A percentile compares a stretch with the other conserved stretches of the same genome.
phyloP scores from a whole-genome alignment of 2,888 invertebrate species.

The Nesidiocoris tenuis region DNA sequence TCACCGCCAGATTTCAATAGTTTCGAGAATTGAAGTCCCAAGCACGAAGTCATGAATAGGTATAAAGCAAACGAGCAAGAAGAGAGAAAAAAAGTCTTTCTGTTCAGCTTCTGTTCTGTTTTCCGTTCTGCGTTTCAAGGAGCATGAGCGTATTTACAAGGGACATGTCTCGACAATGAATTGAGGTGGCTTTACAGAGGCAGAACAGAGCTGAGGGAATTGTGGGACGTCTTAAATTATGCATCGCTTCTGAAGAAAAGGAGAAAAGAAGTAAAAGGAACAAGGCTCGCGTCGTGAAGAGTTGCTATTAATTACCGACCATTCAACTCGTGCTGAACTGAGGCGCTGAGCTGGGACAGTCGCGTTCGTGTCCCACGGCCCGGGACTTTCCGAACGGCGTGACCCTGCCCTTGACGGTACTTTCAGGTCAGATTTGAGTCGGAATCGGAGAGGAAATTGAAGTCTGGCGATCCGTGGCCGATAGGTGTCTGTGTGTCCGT shows the following conservation, averaged over 20 bases:
- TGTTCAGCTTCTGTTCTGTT: background rate
- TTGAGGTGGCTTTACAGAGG: constrained; percentile 2
- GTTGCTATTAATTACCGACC: constrained; percentile 26
- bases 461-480: too few relatives aligned
- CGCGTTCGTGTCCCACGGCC: constrained; percentile 19
- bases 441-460: too few relatives aligned
- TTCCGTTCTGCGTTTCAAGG: background rate
- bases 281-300: constrained; percentile 16
- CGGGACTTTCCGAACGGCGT: background rate
- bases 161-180: constrained; percentile 23
- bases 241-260: constrained; percentile 11
- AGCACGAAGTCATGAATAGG: constrained; percentile 26
- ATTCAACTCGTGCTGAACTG: constrained; percentile 13
- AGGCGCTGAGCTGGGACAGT: background rate
- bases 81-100: background rate
- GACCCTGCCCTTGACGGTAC: background rate
- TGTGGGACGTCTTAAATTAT: constrained; percentile 13
- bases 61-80: constrained; percentile 1
- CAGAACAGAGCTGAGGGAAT: background rate
- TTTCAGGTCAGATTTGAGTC: too few relatives aligned
- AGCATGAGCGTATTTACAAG: constrained; percentile 6
- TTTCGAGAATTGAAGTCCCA: background rate
- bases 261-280: background rate
- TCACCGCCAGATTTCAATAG: too few relatives aligned
- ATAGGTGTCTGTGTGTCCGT: too few relatives aligned